Base-by-base conservation (phyloP, 2,113 vertebrate species). In the Hemiprocne comata region DNA sequence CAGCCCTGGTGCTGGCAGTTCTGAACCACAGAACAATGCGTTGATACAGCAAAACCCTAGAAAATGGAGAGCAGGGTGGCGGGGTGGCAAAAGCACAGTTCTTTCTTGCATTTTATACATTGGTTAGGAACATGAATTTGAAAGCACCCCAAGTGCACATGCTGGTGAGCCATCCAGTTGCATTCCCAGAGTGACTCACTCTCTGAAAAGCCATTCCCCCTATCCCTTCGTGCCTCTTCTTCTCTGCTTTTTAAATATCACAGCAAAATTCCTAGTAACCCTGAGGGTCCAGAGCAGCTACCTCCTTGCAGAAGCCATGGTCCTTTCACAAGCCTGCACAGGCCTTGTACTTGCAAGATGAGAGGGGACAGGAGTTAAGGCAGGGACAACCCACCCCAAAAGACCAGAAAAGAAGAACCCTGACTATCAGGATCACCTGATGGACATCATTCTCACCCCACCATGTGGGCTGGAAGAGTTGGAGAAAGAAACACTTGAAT, bases 381-480 rank as follows among this genome's bases (percentile, higher is more conserved):
- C 36, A 77, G 36, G 20, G 26, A 73, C 51, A 81, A 10, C 13
- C 14, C n/a, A 25, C 17, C 6, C 9, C 11, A 19, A 18, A 44
- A 60, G 25, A 61, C 26, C 20, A 80, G n/a, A 40, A 69, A 29
- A 66, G 31, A 55, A 15, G 24, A 58, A 24, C 46, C 42, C 8
- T 20, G 10, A 40, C 17, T 66, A 34, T 0, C 13, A 26, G 61
- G 21, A 50, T 65, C 51, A 92, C 60, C 10, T 62, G 46, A 9
- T 20, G 46, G 21, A 23, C 40, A 51, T 38, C 50, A 50, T 9
- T 36, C 71, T 83, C 21, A 48, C 6, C 28, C 50, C 76, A 8
- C 1, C 2, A 7, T 1, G 6, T 0, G 0, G 8, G 17, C 23
- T 81, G 18, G 29, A 17, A 14, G 46, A 60, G 33, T 0, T 31